Evolutionary conservation across 2,888 invertebrate species (phyloP).

Genomic region (Phoenoteleia sp.): DNA sequence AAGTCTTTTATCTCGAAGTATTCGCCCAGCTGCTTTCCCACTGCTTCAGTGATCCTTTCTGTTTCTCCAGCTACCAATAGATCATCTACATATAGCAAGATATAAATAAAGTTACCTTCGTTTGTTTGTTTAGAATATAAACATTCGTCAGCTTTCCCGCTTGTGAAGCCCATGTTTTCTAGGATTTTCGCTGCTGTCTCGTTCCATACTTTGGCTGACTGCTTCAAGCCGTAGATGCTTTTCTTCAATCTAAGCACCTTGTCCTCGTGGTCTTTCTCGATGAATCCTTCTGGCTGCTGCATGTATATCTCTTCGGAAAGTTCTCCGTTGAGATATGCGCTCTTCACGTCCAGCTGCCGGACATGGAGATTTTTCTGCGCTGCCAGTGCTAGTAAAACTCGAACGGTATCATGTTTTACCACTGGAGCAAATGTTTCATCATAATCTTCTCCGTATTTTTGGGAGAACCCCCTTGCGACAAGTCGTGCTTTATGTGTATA

Average conservation of each 20-base stretch:
- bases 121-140: background rate
- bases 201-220: conserved; percentile 47
- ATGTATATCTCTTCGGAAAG: conserved; percentile 66
- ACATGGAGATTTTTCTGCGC: conserved; percentile 56
- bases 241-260: conserved; percentile 67
- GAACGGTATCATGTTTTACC: conserved; percentile 72
- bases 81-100: conserved; percentile 73
- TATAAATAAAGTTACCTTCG: conserved; percentile 6
- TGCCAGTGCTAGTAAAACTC: conserved; percentile 72
- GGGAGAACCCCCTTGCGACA: conserved; percentile 75
- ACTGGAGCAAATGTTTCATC: conserved; percentile 78
- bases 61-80: conserved; percentile 49
- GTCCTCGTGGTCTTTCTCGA: conserved; percentile 18
- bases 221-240: conserved; percentile 72
- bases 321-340: conserved; percentile 56
- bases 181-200: background rate
- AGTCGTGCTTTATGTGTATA: conserved; percentile 74
- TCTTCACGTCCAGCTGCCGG: conserved; percentile 67
- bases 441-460: conserved; percentile 74
- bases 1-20: conserved; percentile 69
- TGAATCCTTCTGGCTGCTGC: conserved; percentile 69
- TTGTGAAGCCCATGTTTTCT: background rate
- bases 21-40: conserved; percentile 6
- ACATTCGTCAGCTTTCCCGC: conserved; percentile 16
- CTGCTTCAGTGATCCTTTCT: conserved; percentile 1